These are phyloP conservation scores for Dreissena rostriformis DNA, from an alignment of 1,140 invertebrate genomes.

Conservation along the genomic window DNA sequence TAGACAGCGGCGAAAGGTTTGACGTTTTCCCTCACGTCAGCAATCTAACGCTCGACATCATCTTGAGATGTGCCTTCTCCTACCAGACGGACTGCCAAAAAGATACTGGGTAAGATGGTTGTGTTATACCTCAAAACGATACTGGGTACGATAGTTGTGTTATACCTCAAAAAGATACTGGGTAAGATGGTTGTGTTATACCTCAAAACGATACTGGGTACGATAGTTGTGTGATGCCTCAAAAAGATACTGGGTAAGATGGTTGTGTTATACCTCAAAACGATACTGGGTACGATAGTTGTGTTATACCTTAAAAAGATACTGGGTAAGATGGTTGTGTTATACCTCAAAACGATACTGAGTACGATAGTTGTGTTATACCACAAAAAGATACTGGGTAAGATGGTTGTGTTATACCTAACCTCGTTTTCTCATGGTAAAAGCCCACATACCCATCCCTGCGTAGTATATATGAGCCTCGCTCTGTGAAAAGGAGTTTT, in stretches of 20 bases:
- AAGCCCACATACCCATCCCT: too few species aligned
- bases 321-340: slow-evolving; percentile 16
- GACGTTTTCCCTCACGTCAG: slow-evolving; percentile 48
- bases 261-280: slow-evolving; percentile 14
- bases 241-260: not conserved
- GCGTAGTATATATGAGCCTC: too few species aligned
- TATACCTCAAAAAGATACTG: not conserved
- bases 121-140: not conserved
- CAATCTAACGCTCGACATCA: slow-evolving; percentile 57
- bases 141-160: not conserved
- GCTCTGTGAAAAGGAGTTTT: too few species aligned
- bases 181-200: too few species aligned
- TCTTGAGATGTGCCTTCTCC: slow-evolving; percentile 64
- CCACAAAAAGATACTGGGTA: slow-evolving; percentile 52
- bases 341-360: slow-evolving; percentile 38
- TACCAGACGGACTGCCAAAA: slow-evolving; percentile 54
- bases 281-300: slow-evolving; percentile 33
- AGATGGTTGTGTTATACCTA: not conserved
- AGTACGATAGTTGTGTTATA: too few species aligned
- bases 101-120: slow-evolving; percentile 27
- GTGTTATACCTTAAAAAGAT: slow-evolving; percentile 12
- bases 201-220: not conserved
- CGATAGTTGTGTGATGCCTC: not conserved
- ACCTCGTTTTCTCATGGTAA: too few species aligned
- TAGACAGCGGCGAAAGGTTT: slow-evolving; percentile 31